Evolutionary conservation across 2,113 vertebrate genomes (phyloP).

Genomic region (Oryzias curvinotus): DNA sequence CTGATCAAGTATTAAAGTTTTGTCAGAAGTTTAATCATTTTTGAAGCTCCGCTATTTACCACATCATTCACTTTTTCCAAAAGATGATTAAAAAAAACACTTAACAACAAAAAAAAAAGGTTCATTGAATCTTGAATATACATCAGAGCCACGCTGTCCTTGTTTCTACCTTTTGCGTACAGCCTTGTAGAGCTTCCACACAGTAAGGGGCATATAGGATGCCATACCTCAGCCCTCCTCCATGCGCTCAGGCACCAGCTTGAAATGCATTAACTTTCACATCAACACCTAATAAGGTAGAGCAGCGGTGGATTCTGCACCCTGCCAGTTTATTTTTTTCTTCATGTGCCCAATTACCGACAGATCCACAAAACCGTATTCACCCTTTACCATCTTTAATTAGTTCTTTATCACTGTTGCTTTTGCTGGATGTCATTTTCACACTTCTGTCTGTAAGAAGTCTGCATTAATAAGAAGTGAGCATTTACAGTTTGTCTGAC

Average conservation of each 20-base stretch:
- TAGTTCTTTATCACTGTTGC: conserved; percentile 83
- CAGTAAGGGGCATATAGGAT: conserved; percentile 48
- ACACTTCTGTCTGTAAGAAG: conserved; percentile 47
- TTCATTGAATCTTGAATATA: too few relatives aligned
- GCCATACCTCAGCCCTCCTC: conserved; percentile 31
- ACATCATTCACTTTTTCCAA: too few relatives aligned
- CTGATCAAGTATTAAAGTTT: too few relatives aligned
- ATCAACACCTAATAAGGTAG: conserved; percentile 87
- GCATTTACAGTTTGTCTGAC: conserved; percentile 43
- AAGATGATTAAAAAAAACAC: too few relatives aligned
- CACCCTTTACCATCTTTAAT: conserved; percentile 87
- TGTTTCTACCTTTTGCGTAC: conserved; percentile 57
- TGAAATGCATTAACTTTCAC: conserved; percentile 84
- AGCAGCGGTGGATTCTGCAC: conserved; percentile 74
- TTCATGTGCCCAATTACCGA: conserved; percentile 91
- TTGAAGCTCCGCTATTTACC: too few relatives aligned
- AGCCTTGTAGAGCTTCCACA: conserved; percentile 64
- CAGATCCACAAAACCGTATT: conserved; percentile 85
- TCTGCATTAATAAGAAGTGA: conserved; percentile 57
- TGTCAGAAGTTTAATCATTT: too few relatives aligned
- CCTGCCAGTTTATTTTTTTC: conserved; percentile 74
- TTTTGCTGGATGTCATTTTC: conserved; percentile 77
- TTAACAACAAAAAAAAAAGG: too few relatives aligned
- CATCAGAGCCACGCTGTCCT: not conserved
- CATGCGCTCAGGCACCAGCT: conserved; percentile 71